Evolutionary conservation across 1,140 invertebrate species (phyloP).

Genomic region (Drosophila athabasca): DNA sequence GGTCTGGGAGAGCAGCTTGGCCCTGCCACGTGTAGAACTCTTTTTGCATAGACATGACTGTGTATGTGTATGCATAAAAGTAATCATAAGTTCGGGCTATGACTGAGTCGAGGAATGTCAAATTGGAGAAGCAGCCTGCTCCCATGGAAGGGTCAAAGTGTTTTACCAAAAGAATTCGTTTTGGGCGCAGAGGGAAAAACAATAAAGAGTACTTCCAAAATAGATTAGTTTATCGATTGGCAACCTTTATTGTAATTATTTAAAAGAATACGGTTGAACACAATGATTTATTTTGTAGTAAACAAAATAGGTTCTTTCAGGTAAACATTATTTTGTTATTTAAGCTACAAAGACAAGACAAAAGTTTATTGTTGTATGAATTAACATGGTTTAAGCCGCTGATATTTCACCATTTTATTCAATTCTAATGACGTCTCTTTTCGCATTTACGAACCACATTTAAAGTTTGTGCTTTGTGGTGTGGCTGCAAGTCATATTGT

Average conservation of each 20-base stretch:
- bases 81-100: conserved; percentile 38
- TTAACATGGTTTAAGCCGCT: conserved; percentile 24
- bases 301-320: neutral
- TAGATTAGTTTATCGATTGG: conserved; percentile 37
- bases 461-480: conserved; percentile 39
- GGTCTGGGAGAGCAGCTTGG: conserved; percentile 1
- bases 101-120: neutral
- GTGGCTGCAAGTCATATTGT: conserved; percentile 58
- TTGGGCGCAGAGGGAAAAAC: conserved; percentile 10
- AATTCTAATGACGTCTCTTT: conserved; percentile 18
- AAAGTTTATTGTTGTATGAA: conserved; percentile 19
- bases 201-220: conserved; percentile 26
- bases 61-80: conserved; percentile 51
- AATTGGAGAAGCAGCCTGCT: neutral
- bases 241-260: conserved; percentile 17
- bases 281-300: conserved; percentile 9
- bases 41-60: conserved; percentile 3
- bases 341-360: neutral
- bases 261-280: conserved; percentile 28
- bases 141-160: conserved; percentile 43
- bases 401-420: neutral
- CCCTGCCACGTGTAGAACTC: conserved; percentile 30
- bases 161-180: conserved; percentile 11
- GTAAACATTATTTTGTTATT: neutral
- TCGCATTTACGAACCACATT: too few species aligned